Conservation (phyloP, 2,113 vertebrate genomes). For the Haemorhous mexicanus region DNA sequence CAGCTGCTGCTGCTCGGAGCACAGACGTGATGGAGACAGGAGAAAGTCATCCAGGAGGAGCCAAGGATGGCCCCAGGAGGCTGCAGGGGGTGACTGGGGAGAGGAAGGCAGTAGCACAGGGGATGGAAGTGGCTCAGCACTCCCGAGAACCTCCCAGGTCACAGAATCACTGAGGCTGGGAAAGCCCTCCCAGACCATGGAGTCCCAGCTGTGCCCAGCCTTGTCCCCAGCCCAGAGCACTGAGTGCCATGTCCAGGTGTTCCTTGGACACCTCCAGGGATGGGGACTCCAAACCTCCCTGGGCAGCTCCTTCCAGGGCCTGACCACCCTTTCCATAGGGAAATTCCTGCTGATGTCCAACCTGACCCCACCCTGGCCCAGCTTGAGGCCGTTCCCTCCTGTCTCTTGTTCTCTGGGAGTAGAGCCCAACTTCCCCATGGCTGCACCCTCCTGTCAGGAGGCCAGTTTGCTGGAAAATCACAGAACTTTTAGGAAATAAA, state of each 20-base stretch:
- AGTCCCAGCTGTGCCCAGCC: not conserved
- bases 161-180: accelerated
- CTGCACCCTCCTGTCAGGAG: too few species aligned
- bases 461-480: not conserved
- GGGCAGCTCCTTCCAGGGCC: not conserved
- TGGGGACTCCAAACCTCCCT: not conserved
- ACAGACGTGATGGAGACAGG: not conserved
- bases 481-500: not conserved
- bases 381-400: accelerated
- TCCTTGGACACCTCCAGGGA: not conserved
- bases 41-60: not conserved
- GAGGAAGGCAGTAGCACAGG: not conserved
- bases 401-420: not conserved
- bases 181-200: accelerated
- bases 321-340: accelerated
- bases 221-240: not conserved
- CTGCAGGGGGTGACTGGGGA: not conserved
- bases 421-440: accelerated
- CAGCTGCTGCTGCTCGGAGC: not conserved
- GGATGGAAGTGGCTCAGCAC: not conserved
- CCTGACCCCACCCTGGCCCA: not conserved
- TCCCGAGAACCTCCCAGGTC: not conserved
- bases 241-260: accelerated
- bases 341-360: not conserved
- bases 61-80: not conserved